Conservation (phyloP, 2,797 vertebrate species). For the Betta splendens region DNA sequence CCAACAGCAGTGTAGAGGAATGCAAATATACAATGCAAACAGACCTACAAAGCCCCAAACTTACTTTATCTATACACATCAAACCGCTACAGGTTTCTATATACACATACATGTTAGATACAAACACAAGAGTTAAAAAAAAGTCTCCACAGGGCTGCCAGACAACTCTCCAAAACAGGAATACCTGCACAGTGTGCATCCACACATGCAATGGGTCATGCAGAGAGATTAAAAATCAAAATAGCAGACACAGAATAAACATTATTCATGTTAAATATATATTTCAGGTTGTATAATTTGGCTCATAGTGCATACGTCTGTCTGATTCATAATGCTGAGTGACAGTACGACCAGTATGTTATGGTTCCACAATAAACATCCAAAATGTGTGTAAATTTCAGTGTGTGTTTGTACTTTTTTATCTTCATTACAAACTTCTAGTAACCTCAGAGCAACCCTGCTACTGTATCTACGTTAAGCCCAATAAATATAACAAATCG, state of each 20-base stretch:
- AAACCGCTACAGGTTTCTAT: slow-evolving; percentile 72
- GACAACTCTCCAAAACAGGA: slow-evolving; percentile 57
- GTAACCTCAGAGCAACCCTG: slow-evolving; percentile 30
- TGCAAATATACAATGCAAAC: slow-evolving; percentile 81
- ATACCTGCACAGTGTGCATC: slow-evolving; percentile 64
- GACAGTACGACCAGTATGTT: slow-evolving; percentile 8
- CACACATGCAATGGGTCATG: slow-evolving; percentile 75
- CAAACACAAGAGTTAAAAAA: slow-evolving; percentile 66
- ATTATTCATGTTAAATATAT: slow-evolving; percentile 34
- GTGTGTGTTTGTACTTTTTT: slow-evolving; percentile 6
- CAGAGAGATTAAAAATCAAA: slow-evolving; percentile 52
- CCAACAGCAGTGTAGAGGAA: slow-evolving; percentile 72
- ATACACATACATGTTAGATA: slow-evolving; percentile 66
- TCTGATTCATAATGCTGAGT: slow-evolving; percentile 5
- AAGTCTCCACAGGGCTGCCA: slow-evolving; percentile 50
- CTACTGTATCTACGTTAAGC: slow-evolving; percentile 44
- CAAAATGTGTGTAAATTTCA: slow-evolving; percentile 5
- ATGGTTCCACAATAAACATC: slow-evolving; percentile 17
- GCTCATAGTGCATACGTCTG: slow-evolving; percentile 25
- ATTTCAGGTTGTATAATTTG: slow-evolving; percentile 44
- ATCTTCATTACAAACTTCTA: neutral
- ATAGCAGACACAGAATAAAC: slow-evolving; percentile 32
- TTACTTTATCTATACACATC: slow-evolving; percentile 73
- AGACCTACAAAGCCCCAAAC: slow-evolving; percentile 72
- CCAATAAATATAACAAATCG: slow-evolving; percentile 59